These are phyloP conservation scores for Bellardia pandia DNA, from an alignment of 2,888 invertebrate genomes.

Conservation along the genomic window DNA sequence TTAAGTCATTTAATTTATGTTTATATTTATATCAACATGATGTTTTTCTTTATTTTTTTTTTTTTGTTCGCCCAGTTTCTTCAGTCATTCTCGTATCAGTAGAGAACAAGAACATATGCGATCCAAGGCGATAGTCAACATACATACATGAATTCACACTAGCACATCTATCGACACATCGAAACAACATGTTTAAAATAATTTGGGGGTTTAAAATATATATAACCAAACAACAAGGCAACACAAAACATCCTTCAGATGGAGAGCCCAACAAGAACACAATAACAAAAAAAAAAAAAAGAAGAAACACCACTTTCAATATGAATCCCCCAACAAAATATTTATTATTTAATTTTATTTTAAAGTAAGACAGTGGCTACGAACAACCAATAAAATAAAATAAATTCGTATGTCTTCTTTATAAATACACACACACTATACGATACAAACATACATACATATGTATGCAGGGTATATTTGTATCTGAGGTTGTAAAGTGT, in stretches of 20 bases:
- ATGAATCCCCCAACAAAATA: conserved; percentile 39
- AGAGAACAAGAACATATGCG: conserved; percentile 48
- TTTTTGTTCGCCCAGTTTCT: conserved; percentile 8
- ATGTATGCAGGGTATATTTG: neutral
- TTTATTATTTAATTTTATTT: conserved; percentile 63
- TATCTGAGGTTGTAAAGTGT: conserved; percentile 20
- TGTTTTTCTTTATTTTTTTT: conserved; percentile 20
- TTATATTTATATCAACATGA: conserved; percentile 60
- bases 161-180: conserved; percentile 34
- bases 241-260: neutral
- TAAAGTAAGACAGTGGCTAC: conserved; percentile 62
- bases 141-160: conserved; percentile 37
- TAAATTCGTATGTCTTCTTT: conserved; percentile 53
- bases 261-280: neutral
- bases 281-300: neutral
- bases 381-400: conserved; percentile 68
- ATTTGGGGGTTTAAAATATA: conserved; percentile 47
- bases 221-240: conserved; percentile 3
- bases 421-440: neutral
- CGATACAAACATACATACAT: neutral
- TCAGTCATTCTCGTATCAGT: conserved; percentile 36
- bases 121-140: conserved; percentile 19
- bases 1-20: conserved; percentile 82
- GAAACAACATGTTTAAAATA: conserved; percentile 29
- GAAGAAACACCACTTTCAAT: conserved; percentile 8